Percentiles rank a stretch among this genome's conserved stretches.
phyloP scores from a whole-genome alignment of 2,888 invertebrate species.

The Xestia xanthographa region DNA sequence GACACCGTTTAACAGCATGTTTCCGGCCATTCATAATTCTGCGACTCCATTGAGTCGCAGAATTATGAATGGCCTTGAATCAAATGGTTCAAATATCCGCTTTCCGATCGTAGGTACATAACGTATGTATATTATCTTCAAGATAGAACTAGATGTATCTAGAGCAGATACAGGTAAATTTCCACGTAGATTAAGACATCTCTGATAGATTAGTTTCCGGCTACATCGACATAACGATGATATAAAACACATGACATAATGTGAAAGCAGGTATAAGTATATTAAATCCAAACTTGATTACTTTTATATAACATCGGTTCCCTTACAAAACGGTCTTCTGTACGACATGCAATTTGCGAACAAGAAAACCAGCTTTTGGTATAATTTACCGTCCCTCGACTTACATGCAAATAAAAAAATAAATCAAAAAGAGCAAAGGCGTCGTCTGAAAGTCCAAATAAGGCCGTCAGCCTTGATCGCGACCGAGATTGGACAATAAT shows the following conservation, averaged over 20 bases:
- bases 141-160: neutral
- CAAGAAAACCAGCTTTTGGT: slow-evolving; percentile 55
- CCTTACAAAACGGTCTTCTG: slow-evolving; percentile 34
- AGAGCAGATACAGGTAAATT: neutral
- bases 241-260: slow-evolving; percentile 30
- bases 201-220: slow-evolving; percentile 28
- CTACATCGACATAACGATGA: slow-evolving; percentile 19
- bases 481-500: slow-evolving; percentile 72
- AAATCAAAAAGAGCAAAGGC: slow-evolving; percentile 58
- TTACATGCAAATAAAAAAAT: slow-evolving; percentile 55
- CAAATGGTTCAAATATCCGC: neutral
- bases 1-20: neutral
- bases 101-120: neutral
- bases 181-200: slow-evolving; percentile 6
- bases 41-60: too few species aligned
- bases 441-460: slow-evolving; percentile 71
- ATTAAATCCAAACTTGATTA: slow-evolving; percentile 41
- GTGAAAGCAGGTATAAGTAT: slow-evolving; percentile 25
- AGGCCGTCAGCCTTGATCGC: slow-evolving; percentile 72
- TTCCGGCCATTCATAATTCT: slow-evolving; percentile 14
- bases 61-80: too few species aligned
- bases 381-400: slow-evolving; percentile 53
- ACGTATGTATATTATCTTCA: neutral
- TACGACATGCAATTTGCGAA: slow-evolving; percentile 52
- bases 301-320: slow-evolving; percentile 49